Evolutionary conservation across 2,888 invertebrate genomes (phyloP).

Genomic region (Drosophila emarginata): DNA sequence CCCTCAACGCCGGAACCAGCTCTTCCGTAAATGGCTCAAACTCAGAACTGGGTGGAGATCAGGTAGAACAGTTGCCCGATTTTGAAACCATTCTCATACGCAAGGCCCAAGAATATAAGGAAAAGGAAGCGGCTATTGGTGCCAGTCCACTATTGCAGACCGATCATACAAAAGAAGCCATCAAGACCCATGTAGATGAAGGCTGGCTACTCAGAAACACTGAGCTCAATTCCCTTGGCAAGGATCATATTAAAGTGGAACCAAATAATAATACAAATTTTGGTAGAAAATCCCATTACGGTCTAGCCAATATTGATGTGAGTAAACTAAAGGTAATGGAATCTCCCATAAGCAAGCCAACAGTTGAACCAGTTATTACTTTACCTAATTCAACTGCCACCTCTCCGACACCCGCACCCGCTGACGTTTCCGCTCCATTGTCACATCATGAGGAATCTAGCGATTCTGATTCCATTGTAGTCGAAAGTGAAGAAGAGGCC

Average conservation of each 20-base stretch:
- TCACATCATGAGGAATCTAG: constrained; percentile 50
- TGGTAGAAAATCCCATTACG: constrained; percentile 58
- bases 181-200: constrained; percentile 81
- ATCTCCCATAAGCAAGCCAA: neutral
- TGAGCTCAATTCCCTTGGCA: constrained; percentile 23
- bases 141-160: constrained; percentile 55
- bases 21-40: neutral
- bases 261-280: constrained; percentile 37
- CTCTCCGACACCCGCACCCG: neutral
- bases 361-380: neutral
- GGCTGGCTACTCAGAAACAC: constrained; percentile 84
- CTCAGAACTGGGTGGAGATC: neutral
- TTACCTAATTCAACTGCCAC: neutral
- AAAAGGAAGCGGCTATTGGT: constrained; percentile 39
- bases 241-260: neutral
- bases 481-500: constrained; percentile 87
- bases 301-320: constrained; percentile 82
- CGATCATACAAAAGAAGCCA: constrained; percentile 46
- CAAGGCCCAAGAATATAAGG: constrained; percentile 76
- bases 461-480: constrained; percentile 88
- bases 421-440: too few relatives aligned
- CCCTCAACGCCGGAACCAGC: constrained; percentile 34
- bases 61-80: constrained; percentile 74
- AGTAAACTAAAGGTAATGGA: constrained; percentile 50
- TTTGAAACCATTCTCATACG: constrained; percentile 81